Evolutionary conservation across 2,113 vertebrate species (phyloP).

Genomic region (Sylvicapra grimmia): DNA sequence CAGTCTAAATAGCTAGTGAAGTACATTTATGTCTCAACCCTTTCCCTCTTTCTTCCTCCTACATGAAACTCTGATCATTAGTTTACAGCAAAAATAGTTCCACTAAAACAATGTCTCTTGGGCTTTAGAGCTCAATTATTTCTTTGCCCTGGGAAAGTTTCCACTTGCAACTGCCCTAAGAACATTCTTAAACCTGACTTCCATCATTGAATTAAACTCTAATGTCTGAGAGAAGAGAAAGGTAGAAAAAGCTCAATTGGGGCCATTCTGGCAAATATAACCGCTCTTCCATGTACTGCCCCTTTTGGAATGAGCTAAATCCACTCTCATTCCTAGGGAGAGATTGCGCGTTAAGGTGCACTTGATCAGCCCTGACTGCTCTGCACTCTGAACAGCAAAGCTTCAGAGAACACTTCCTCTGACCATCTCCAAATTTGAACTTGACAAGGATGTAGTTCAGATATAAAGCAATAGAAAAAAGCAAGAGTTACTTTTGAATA

Average conservation of each 20-base stretch:
- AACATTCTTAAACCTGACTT: not conserved
- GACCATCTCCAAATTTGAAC: constrained; percentile 22
- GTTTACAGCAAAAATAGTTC: constrained; percentile 41
- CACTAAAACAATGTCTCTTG: not conserved
- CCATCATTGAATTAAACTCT: constrained; percentile 23
- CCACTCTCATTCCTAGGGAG: not conserved
- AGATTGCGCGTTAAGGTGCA: not conserved
- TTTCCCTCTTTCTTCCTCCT: not conserved
- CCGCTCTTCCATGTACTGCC: constrained; percentile 16
- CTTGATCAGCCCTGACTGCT: not conserved
- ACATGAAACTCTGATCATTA: not conserved
- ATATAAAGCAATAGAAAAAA: not conserved
- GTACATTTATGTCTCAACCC: not conserved
- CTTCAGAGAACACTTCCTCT: not conserved
- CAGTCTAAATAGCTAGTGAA: not conserved
- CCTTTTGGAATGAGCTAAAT: not conserved
- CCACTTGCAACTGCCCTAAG: constrained; percentile 15
- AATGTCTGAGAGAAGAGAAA: constrained; percentile 9
- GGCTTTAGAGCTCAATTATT: constrained; percentile 47
- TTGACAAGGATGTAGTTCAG: not conserved
- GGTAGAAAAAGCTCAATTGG: constrained; percentile 29
- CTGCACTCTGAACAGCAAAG: not conserved
- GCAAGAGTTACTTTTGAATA: not conserved
- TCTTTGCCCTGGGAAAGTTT: constrained; percentile 43
- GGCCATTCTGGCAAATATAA: not conserved